Conservation (phyloP, 2,888 invertebrate genomes). For the Beris chalybata region DNA sequence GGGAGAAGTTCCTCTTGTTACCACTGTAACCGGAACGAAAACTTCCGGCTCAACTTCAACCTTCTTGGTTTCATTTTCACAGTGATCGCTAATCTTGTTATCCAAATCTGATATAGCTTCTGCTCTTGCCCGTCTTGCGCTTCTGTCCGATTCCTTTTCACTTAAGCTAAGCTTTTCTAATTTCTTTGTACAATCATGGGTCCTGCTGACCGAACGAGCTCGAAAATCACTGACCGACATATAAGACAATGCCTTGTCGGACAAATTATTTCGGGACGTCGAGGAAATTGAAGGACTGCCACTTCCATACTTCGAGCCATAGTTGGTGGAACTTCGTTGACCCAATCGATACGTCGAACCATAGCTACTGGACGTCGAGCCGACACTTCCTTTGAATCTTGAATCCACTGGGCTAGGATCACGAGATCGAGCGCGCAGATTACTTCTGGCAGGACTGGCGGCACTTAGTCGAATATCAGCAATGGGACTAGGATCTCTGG, state of each 20-base stretch:
- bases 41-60: constrained; percentile 45
- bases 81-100: constrained; percentile 46
- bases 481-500: constrained; percentile 54
- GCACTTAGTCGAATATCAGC: constrained; percentile 41
- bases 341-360: constrained; percentile 45
- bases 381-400: constrained; percentile 33
- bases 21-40: constrained; percentile 62
- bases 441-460: constrained; percentile 59
- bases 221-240: constrained; percentile 53
- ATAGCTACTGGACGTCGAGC: constrained; percentile 39
- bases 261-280: constrained; percentile 29
- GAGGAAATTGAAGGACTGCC: constrained; percentile 24
- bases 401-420: constrained; percentile 48
- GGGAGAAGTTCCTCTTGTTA: constrained; percentile 78
- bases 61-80: constrained; percentile 42
- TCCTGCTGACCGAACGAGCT: constrained; percentile 44
- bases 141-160: constrained; percentile 55
- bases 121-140: constrained; percentile 11
- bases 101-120: constrained; percentile 24
- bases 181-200: constrained; percentile 43
- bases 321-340: constrained; percentile 37
- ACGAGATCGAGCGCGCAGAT: constrained; percentile 48
- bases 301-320: constrained; percentile 43
- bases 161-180: constrained; percentile 38
- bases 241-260: constrained; percentile 52